Percentiles rank a stretch among this genome's conserved stretches.
phyloP scores from a whole-genome alignment of 2,113 vertebrate genomes.

The Antidorcas marsupialis region DNA sequence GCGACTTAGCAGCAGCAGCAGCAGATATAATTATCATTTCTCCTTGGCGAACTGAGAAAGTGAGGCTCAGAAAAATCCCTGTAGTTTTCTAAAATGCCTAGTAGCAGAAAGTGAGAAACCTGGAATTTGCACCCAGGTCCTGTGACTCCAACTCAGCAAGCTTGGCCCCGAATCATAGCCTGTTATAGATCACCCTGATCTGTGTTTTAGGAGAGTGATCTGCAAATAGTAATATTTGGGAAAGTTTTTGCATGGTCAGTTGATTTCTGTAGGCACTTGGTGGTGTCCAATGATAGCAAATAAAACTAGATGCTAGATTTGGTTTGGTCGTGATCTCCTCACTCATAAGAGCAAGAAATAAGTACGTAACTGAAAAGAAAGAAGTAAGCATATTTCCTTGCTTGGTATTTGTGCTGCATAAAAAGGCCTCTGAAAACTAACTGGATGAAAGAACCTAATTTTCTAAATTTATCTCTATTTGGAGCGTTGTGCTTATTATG shows the following conservation, averaged over 20 bases:
- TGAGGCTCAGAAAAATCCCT: not conserved
- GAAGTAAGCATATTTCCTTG: not conserved
- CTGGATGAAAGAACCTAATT: not conserved
- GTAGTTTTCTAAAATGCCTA: not conserved
- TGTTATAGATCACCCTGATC: not conserved
- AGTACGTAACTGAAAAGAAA: not conserved
- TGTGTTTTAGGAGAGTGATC: not conserved
- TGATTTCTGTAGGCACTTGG: not conserved
- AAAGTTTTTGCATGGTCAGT: not conserved
- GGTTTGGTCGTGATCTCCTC: not conserved
- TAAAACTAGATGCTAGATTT: not conserved
- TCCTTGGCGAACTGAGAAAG: not conserved
- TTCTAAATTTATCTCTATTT: slow-evolving; percentile 50
- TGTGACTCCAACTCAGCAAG: not conserved
- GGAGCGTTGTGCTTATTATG: slow-evolving; percentile 57
- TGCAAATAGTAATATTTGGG: not conserved
- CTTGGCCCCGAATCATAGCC: not conserved
- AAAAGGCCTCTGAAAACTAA: not conserved
- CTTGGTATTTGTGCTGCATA: not conserved
- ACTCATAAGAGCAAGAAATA: not conserved
- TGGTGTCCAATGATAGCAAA: slow-evolving; percentile 5
- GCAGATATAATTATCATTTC: not conserved
- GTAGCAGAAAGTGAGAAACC: not conserved
- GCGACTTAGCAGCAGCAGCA: no score
- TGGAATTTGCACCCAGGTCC: not conserved